Base-by-base conservation (phyloP, 1,140 invertebrate genomes). In the Drosophila mojavensis region DNA sequence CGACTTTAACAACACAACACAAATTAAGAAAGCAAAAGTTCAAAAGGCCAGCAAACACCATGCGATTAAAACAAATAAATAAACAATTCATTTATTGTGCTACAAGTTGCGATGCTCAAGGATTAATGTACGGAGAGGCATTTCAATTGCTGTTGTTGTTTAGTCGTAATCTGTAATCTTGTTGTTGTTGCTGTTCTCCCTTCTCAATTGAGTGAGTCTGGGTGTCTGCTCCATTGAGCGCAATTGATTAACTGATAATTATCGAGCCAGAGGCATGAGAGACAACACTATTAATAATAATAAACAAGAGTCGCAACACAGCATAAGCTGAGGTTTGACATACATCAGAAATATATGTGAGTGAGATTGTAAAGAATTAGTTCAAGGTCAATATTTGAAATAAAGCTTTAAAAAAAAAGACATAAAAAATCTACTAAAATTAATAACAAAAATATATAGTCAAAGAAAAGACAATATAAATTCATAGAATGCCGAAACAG, bases 191-290 rank as follows among this genome's bases (percentile, higher is more conserved):
- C 53, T 62, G 30, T 24, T 24, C 33, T 9, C 24, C 28, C 45
- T 17, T 45, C 54, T 76, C 58, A 79, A 86, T 86, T 86, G 79
- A 86, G 82, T 81, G 78, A 81, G 61, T 62, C n/a, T 15, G n/a
- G 3, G 36, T 9, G 55, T 43, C 71, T 47, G 65, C 53, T 66
- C 63, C 39, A 89, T 75, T 89, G 83, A 88, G 83, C 80, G 61
- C 72, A 79, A 78, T 79, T 68, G 83, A 86, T 86, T 86, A 86
- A 83, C 50, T 77, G 83, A 88, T 17, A 17, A 17, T 89, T 89
- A 88, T 78, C 59, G 58, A 81, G 67, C 9, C 58, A 47, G 43
- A 17, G n/a, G n/a, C 36, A 39, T 39, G 7, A 6, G 15, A 47
- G 53, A 43, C 62, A 58, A 56, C 15, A 55, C 68, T 72, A 30